Conservation (phyloP, 2,113 vertebrate species). For the Chaetops frenatus region DNA sequence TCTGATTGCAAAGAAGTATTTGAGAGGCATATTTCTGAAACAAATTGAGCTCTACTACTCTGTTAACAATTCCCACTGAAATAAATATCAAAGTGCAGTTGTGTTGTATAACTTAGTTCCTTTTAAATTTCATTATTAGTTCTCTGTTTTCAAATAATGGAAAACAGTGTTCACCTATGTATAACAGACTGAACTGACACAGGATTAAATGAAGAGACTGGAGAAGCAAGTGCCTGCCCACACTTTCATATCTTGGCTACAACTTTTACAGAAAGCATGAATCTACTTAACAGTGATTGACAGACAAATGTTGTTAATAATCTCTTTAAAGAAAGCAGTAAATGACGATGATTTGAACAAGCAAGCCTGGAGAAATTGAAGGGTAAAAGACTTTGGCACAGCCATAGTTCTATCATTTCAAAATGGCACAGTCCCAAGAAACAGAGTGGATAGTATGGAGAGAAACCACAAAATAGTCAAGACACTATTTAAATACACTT, state of each 20-base stretch:
- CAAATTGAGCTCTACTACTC: background rate
- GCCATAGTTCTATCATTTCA: background rate
- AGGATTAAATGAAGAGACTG: background rate
- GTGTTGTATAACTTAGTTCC: background rate
- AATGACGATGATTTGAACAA: background rate
- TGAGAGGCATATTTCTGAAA: background rate
- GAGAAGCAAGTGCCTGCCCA: background rate
- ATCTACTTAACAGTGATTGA: background rate
- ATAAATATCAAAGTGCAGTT: background rate
- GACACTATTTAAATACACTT: background rate
- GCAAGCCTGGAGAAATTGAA: background rate
- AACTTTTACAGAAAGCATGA: constrained; percentile 13
- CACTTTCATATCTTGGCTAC: background rate
- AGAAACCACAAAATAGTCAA: background rate
- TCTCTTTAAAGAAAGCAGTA: background rate
- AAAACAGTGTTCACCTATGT: background rate
- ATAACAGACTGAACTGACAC: background rate
- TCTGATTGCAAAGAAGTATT: background rate
- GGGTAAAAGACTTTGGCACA: background rate
- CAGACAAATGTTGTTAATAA: background rate
- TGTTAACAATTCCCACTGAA: background rate
- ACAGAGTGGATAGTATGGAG: background rate
- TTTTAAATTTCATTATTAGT: background rate
- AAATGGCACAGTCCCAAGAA: background rate
- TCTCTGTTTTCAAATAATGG: background rate